These are phyloP conservation scores for Sebastes minor DNA, from an alignment of 2,797 vertebrate species.

Conservation along the genomic window DNA sequence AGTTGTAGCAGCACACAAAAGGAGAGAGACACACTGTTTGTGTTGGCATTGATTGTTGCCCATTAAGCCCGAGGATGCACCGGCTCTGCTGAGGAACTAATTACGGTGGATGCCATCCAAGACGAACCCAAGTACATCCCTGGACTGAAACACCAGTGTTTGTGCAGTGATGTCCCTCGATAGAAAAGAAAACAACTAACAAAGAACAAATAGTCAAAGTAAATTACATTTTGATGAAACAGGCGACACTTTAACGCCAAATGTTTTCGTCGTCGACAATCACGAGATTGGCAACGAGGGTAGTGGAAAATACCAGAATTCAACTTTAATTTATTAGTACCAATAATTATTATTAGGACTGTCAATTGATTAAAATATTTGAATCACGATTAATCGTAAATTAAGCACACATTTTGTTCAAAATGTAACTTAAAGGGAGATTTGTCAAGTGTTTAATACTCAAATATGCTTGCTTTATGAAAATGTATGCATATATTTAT, in stretches of 20 bases:
- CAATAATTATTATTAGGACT: neutral
- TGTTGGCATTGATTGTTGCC: constrained; percentile 76
- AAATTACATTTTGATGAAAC: constrained; percentile 15
- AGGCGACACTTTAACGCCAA: neutral
- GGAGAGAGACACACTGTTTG: constrained; percentile 64
- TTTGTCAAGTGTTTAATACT: neutral
- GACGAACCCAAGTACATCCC: constrained; percentile 55
- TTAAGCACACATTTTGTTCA: neutral
- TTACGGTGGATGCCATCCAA: constrained; percentile 77
- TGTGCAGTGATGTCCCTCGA: constrained; percentile 54
- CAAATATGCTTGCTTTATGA: neutral
- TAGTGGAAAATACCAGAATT: neutral
- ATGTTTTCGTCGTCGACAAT: neutral
- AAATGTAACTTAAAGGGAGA: neutral
- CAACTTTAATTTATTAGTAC: neutral
- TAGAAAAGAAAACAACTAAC: constrained; percentile 17
- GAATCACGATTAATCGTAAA: neutral
- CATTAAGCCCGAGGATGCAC: constrained; percentile 74
- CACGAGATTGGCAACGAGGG: neutral
- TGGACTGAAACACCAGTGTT: constrained; percentile 59
- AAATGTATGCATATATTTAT: neutral
- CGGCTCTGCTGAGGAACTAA: constrained; percentile 75
- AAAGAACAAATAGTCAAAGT: neutral
- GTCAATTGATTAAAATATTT: neutral
- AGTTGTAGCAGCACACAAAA: constrained; percentile 15